Base-by-base conservation (phyloP, 2,797 vertebrate species). In the Morelia viridis region DNA sequence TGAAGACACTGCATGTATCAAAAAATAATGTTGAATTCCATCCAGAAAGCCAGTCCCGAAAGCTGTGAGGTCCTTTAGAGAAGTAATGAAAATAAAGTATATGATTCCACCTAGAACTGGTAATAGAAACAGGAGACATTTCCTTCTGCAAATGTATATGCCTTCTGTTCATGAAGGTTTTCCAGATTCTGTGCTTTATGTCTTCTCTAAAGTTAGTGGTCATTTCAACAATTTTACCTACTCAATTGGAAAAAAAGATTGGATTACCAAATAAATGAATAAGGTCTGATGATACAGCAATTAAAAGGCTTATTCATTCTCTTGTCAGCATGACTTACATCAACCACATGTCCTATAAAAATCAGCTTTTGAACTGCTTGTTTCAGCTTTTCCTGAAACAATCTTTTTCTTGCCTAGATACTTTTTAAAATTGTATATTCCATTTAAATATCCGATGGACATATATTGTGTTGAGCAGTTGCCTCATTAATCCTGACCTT, bases 401-500 rank as follows among this genome's bases (percentile, higher is more conserved):
- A 93, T 28, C 92, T n/a, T 26, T 90, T 71, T 35, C 76, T 71
- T 35, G 22, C 58, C 56, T 4, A 68, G 41, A 65, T 31, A 57
- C 53, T 56, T 0, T 35, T 41, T 31, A 89, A 90, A 94, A 86
- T 53, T 53, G 56, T 85, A 71, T 35, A 56, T 61, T 88, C 84
- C 41, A 61, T 28, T 24, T 17, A 0, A 64, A 10, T 89, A 53
- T 61, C 3, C 1, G 11, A 90, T 76, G 19, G 26, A 92, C 26
- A 5, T 90, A 89, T 50, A 1, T 68, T 76, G 31, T 76, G 17
- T 76, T 91, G 58, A 56, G 91, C 76, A 91, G 17, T 58, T 68
- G 60, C 17, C 28, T 10, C 31, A 0, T 95, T 93, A 91, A 93
- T 95, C 24, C 71, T 88, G 12, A 76, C 91, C 68, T 94, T 95